These are phyloP conservation scores for Drosophila dives DNA, from an alignment of 2,888 invertebrate genomes.

Conservation along the genomic window DNA sequence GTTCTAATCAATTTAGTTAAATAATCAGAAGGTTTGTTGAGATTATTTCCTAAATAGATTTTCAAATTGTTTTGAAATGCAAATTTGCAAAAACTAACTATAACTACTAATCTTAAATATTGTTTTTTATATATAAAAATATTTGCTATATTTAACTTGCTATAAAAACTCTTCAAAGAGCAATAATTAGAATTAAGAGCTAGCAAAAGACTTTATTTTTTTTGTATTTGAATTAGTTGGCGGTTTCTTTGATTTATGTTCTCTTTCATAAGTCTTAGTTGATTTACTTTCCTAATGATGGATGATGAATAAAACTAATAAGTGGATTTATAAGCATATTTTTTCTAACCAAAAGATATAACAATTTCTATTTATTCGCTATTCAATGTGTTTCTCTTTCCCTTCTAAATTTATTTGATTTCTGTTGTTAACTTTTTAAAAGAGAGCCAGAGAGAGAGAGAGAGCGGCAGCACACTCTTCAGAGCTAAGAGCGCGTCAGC, in stretches of 20 bases:
- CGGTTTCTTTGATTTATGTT: background rate
- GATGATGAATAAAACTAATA: background rate
- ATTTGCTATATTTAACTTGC: no score
- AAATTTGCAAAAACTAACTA: background rate
- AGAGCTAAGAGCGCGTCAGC: conserved; percentile 9
- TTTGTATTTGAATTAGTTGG: background rate
- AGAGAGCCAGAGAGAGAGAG: background rate
- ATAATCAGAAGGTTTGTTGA: no score
- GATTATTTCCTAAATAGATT: background rate
- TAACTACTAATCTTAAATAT: background rate
- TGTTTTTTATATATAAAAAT: no score
- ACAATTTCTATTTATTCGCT: background rate
- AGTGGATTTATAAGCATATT: background rate
- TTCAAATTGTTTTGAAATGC: background rate
- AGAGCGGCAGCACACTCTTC: conserved; percentile 5
- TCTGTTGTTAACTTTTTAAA: background rate
- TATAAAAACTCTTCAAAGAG: background rate
- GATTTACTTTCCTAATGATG: background rate
- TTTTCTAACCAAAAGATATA: background rate
- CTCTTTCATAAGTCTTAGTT: background rate
- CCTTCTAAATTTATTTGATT: background rate
- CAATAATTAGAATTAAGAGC: background rate
- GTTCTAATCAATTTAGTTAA: background rate
- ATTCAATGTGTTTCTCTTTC: background rate
- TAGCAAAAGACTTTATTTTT: background rate